A percentile compares a stretch with the other conserved stretches of the same genome.
Evolutionary conservation across 2,113 vertebrate genomes (phyloP).

Genomic region (Edolisoma coerulescens): DNA sequence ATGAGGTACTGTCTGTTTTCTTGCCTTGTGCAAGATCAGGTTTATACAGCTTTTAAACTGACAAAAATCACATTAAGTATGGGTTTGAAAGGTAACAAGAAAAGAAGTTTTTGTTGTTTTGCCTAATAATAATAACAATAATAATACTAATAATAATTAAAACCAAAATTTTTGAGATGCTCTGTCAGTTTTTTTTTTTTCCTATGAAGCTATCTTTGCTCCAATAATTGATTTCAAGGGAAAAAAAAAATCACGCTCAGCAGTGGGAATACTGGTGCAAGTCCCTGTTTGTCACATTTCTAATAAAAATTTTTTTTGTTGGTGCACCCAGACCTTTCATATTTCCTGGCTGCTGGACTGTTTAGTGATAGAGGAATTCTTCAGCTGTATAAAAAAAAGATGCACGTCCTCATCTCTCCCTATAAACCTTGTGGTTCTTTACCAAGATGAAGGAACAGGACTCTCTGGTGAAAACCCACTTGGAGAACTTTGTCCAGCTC

Average conservation of each 20-base stretch:
- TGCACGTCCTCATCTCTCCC: rapidly evolving
- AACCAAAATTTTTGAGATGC: background rate
- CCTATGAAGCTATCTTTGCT: background rate
- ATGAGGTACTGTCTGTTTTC: background rate
- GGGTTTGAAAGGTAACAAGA: background rate
- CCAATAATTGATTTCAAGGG: background rate
- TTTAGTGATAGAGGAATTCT: background rate
- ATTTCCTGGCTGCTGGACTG: background rate
- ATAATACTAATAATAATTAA: background rate
- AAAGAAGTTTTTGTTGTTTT: background rate
- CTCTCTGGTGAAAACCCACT: background rate
- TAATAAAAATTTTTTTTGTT: too few relatives aligned
- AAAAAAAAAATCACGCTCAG: too few relatives aligned
- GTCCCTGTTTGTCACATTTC: background rate
- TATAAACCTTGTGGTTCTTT: background rate
- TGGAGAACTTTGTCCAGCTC: background rate
- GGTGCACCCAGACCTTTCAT: rapidly evolving
- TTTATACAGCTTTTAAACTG: background rate
- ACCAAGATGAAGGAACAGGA: background rate
- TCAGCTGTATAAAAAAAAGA: background rate
- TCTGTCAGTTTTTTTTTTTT: background rate
- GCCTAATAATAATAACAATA: background rate
- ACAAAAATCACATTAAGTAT: background rate
- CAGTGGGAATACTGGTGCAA: background rate
- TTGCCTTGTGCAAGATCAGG: background rate